Evolutionary conservation across 2,797 vertebrate species (phyloP).

Genomic region (Galaxias olidus): DNA sequence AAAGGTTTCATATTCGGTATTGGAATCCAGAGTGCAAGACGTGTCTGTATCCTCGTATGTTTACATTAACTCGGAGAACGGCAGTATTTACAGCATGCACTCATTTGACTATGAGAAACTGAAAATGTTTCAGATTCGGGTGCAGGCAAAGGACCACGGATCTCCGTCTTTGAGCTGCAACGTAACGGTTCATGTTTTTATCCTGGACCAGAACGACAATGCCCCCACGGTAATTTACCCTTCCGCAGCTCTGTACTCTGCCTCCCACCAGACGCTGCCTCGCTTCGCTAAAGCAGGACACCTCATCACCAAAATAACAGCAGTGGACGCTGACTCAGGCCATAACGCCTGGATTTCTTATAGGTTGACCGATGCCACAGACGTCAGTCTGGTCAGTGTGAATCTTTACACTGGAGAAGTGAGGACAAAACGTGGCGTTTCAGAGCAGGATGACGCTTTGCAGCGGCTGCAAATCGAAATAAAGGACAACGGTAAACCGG

Average conservation of each 20-base stretch:
- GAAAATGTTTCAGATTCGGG: slow-evolving; percentile 51
- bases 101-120: slow-evolving; percentile 65
- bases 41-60: slow-evolving; percentile 48
- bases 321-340: slow-evolving; percentile 39
- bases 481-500: slow-evolving; percentile 40
- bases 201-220: slow-evolving; percentile 69
- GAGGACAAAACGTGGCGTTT: slow-evolving; percentile 46
- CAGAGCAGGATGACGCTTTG: slow-evolving; percentile 38
- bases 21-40: slow-evolving; percentile 34
- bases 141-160: slow-evolving; percentile 61
- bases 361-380: slow-evolving; percentile 31
- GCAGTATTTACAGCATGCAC: slow-evolving; percentile 53
- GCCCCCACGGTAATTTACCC: slow-evolving; percentile 66
- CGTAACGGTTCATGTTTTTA: slow-evolving; percentile 64
- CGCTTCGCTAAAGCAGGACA: slow-evolving; percentile 32
- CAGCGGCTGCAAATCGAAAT: slow-evolving; percentile 39
- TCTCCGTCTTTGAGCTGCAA: slow-evolving; percentile 66
- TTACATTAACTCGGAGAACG: slow-evolving; percentile 62
- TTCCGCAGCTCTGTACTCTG: slow-evolving; percentile 49
- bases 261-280: slow-evolving; percentile 64
- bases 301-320: slow-evolving; percentile 38
- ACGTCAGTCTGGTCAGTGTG: slow-evolving; percentile 34
- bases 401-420: slow-evolving; percentile 60
- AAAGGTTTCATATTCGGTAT: slow-evolving; percentile 51
- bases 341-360: slow-evolving; percentile 48